Evolutionary conservation across 2,888 invertebrate genomes (phyloP).

Genomic region (Liposcelis brunnea): DNA sequence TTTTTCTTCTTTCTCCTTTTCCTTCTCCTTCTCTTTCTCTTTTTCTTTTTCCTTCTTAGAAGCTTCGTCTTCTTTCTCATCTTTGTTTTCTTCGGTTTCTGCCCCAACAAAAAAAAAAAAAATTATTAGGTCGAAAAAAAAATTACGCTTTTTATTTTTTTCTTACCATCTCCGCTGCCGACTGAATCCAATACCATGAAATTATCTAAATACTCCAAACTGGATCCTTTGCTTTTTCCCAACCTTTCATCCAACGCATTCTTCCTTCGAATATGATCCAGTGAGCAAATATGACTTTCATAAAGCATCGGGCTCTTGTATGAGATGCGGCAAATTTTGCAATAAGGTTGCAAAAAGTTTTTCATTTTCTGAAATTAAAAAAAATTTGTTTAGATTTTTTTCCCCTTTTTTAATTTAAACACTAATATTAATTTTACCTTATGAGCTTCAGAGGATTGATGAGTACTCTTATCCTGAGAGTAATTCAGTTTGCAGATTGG

Average conservation of each 20-base stretch:
- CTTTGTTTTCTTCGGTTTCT: conserved; percentile 17
- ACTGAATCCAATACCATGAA: conserved; percentile 81
- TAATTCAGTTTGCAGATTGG: conserved; percentile 58
- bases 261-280: conserved; percentile 43
- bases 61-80: conserved; percentile 23
- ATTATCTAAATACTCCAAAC: conserved; percentile 46
- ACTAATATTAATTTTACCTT: conserved; percentile 17
- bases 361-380: conserved; percentile 47
- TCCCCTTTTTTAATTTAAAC: too few relatives aligned
- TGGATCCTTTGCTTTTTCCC: conserved; percentile 47
- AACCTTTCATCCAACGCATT: conserved; percentile 15
- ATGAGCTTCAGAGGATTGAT: conserved; percentile 62
- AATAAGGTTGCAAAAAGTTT: conserved; percentile 67
- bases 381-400: background rate
- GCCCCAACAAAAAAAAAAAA: conserved; percentile 17
- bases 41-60: conserved; percentile 28
- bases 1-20: conserved; percentile 24
- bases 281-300: conserved; percentile 64
- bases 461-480: conserved; percentile 55
- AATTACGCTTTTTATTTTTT: too few relatives aligned
- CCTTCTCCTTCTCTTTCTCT: conserved; percentile 27
- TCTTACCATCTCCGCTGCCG: conserved; percentile 60
- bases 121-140: too few relatives aligned
- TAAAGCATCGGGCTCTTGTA: conserved; percentile 74
- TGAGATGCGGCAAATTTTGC: conserved; percentile 55